Percentiles rank a stretch among this genome's conserved stretches.
Evolutionary conservation across 2,888 invertebrate species (phyloP).

Genomic region (Pardosa pseudoannulata): DNA sequence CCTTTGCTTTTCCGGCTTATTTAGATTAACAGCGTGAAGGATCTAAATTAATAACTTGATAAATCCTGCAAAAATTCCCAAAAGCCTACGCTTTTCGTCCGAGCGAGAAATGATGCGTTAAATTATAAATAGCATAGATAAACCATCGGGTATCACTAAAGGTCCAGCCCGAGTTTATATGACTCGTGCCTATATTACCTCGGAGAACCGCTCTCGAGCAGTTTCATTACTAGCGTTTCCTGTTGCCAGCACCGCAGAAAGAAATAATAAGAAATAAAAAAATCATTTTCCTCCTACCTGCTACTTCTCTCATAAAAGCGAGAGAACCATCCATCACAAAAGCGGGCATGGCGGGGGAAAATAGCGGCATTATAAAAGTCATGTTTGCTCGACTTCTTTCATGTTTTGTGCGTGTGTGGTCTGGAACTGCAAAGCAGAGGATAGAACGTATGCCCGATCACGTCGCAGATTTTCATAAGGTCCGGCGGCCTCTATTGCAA

Average conservation of each 20-base stretch:
- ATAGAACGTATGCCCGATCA: conserved; percentile 57
- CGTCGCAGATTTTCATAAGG: conserved; percentile 19
- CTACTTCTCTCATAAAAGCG: conserved; percentile 7
- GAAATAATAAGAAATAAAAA: conserved; percentile 17
- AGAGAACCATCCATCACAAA: conserved; percentile 24
- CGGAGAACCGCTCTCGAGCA: background rate
- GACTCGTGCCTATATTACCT: too few species aligned
- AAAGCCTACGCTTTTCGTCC: too few species aligned
- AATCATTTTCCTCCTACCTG: conserved; percentile 12
- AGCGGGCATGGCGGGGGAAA: background rate
- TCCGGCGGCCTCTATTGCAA: background rate
- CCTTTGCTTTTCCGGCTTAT: too few species aligned
- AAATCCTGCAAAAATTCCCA: too few species aligned
- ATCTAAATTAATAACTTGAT: too few species aligned
- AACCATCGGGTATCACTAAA: too few species aligned
- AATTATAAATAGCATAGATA: too few species aligned
- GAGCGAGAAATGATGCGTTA: too few species aligned
- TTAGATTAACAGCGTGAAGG: too few species aligned
- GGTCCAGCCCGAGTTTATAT: too few species aligned
- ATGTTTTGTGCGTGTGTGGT: background rate
- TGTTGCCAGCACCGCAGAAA: background rate
- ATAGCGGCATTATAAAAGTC: conserved; percentile 23
- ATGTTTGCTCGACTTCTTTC: conserved; percentile 24
- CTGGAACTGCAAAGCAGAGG: conserved; percentile 4
- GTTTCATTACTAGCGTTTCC: background rate